Evolutionary conservation across 1,140 invertebrate genomes (phyloP), one percentile per base, ranked within the genome.

Genomic region (Ectropis grisescens): DNA sequence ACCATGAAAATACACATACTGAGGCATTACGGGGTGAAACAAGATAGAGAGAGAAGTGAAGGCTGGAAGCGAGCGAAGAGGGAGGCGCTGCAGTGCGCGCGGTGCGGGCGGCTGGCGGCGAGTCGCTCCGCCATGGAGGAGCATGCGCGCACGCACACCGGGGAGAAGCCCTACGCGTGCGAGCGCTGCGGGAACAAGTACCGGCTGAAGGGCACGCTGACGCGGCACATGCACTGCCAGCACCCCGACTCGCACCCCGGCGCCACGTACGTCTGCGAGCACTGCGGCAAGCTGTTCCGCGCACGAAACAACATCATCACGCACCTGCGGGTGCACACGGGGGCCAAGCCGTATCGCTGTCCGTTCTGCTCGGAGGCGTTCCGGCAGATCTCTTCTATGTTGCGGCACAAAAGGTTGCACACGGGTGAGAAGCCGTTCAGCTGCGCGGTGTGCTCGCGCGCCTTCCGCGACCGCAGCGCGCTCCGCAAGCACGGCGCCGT

Each of bases 131-230:
- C 87, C 2, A 61, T 94, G 27, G 88, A 91, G 5, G 92, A 91
- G 43, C 93, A 95, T 46, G 87, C 93, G 72, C 65, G 91, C 11
- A 91, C 88, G 2, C 93, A 95, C 43, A 91, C 90, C 5, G 90
- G 91, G 1, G 89, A 92, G 44, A 86, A 89, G 50, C 91, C 91
- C 2, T 92, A 91, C 59, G 84, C 88, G 12, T 95, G 93, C 58
- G 87, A 91, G 35, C 81, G 87, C 7, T 93, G 89, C 32, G 65
- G 69, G 0, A 60, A 74, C n/a, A 67, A 67, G 37, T 86, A 83
- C 34, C 67, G 72, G 2, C 70, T 82, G 0, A 59, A 84, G 37
- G 84, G 84, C 0, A 70, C 81, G 13, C 67, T 85, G 10, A 84
- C 84, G 37, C 71, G 82, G 7, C 85, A 86, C 39, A 66, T 76